phyloP scores from a whole-genome alignment of 2,113 vertebrate species.

The Synodontis membranacea region DNA sequence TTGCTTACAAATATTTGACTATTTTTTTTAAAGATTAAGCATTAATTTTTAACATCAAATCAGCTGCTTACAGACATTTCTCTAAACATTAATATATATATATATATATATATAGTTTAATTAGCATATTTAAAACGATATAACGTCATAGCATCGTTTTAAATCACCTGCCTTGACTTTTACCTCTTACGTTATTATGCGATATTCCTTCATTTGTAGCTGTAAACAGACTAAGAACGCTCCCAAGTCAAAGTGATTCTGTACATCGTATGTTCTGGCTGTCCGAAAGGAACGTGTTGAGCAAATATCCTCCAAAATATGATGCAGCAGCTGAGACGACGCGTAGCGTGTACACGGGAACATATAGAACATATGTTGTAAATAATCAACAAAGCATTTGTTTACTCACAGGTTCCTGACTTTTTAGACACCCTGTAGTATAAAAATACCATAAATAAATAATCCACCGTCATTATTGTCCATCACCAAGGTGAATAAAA shows the following conservation, averaged over 20 bases:
- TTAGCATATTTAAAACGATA: no score
- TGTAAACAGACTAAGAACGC: background rate
- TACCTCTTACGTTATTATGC: no score
- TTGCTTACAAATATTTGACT: no score
- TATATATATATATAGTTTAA: no score
- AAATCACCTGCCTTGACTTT: background rate
- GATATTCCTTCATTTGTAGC: background rate
- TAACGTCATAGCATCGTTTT: no score
- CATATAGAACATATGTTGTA: background rate
- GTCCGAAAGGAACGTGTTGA: background rate
- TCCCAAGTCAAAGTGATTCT: background rate
- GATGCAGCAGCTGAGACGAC: background rate
- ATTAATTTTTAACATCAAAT: background rate
- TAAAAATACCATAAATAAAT: background rate
- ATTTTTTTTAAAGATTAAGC: no score
- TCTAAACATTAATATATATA: background rate
- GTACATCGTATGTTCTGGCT: background rate
- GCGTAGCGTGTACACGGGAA: no score
- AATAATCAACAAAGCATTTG: background rate
- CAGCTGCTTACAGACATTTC: background rate
- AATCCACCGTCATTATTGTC: background rate
- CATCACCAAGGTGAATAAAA: background rate
- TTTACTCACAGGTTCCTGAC: background rate
- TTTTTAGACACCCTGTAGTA: background rate
- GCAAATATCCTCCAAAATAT: background rate